Evolutionary conservation across 2,113 vertebrate species (phyloP), one percentile per base, ranked within the genome.

Genomic region (Calyptomena viridis): DNA sequence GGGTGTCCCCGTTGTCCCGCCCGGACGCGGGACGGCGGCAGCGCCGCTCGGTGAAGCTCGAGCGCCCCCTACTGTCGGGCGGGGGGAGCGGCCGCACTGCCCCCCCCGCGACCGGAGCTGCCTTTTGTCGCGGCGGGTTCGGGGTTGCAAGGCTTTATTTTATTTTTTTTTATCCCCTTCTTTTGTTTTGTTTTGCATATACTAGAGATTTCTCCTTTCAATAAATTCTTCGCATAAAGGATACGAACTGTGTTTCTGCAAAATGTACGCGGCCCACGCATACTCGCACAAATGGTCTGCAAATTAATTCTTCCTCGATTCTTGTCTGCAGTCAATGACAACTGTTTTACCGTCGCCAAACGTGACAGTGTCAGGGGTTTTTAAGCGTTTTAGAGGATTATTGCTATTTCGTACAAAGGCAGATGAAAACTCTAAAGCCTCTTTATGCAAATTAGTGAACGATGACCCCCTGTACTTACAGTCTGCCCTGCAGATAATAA

Each of bases 61-160:
- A 98, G 98, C 98, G 97, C 99, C 99, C 99, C 98, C 99, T 99
- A 98, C 99, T 98, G 99, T 96, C 91, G 5, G 21, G 5, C 33
- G 0, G 21, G 4, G 14, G 64, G 22, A 91, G 33, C 22, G 30
- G 28, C 69, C 37, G 13, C n/a, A n/a, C n/a, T n/a, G n/a, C 28
- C 46, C 15, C 53, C 49, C 14, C 49, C 39, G 8, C 4, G 40
- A 78, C 74, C 52, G 3, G 13, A 31, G 20, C 12, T 3, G 73
- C 69, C 87, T 97, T 95, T 81, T 80, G 83, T 77, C 52, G 55
- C 78, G 49, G 35, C 14, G 60, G 33, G 44, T 53, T 8, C 8
- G n/a, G 13, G 44, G 39, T 14, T 55, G 21, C 14, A n/a, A 62
- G 79, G 55, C 27, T 55, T 47, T 6, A 12, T 27, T 23, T 60